Evolutionary conservation across 2,113 vertebrate species (phyloP), one percentile per base, ranked within the genome.

Genomic region (Odontesthes bonariensis): DNA sequence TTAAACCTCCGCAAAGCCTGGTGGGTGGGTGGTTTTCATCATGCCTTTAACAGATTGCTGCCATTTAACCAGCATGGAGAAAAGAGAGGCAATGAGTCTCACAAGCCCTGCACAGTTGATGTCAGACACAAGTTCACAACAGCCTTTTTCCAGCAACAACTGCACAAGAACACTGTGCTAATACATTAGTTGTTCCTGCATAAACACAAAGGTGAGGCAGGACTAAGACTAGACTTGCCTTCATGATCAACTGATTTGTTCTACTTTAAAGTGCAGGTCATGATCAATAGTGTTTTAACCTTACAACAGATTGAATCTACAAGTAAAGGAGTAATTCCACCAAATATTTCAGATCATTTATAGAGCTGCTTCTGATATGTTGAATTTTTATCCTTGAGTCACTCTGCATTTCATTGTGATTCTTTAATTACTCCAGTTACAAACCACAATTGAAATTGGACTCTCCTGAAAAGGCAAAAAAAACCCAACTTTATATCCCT

Each of bases 91-190:
- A 22, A 47, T n/a, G 51, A 0, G 49, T 73, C 35, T 47, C 46
- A 68, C 8, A 2, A 60, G 16, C 49, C 52, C 46, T 11, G 46
- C 7, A 22, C 1, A 1, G 22, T 35, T 73, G 16, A 11, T 62
- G 54, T 69, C 55, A 64, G 13, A 42, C 71, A 77, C 55, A 10
- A 58, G 32, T 81, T 63, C 35, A 62, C 64, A 16, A 60, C 22
- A 17, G 66, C 66, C 83, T 82, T 79, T 23, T 88, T 83, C 57
- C 65, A 73, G 74, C 64, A 35, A 63, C 7, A 38, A 73, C 57
- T 32, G 35, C 52, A 65, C 58, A 76, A 11, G 32, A 20, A 67
- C 53, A 40, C 22, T 49, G 58, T 52, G 60, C n/a, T 16, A 64
- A 47, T 20, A 13, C n/a, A 61, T 40, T 31, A 44, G 13, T 1